Percentiles rank a stretch among this genome's conserved stretches.
Evolutionary conservation across 2,113 vertebrate genomes (phyloP).

Genomic region (Phrynosoma blainvillii): DNA sequence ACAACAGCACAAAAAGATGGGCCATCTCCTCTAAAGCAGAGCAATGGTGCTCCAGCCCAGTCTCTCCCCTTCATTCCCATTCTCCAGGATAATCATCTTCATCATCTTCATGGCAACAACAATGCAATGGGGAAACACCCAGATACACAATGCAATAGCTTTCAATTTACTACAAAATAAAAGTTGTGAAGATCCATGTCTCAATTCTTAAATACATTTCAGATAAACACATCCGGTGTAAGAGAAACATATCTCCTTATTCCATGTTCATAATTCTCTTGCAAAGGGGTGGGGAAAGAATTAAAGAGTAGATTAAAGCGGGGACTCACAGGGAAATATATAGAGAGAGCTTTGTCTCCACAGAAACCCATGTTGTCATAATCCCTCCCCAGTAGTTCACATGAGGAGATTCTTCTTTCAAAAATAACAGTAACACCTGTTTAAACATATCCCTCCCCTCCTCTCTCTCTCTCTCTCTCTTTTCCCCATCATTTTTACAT

Average conservation of each 20-base stretch:
- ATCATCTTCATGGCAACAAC: background rate
- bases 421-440: constrained; percentile 63
- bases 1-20: background rate
- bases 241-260: background rate
- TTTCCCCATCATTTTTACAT: background rate
- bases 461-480: too few species aligned
- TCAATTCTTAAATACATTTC: background rate
- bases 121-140: background rate
- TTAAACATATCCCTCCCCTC: constrained; percentile 37
- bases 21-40: background rate
- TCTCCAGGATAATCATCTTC: background rate
- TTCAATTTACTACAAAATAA: background rate
- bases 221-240: background rate
- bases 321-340: constrained; percentile 26
- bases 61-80: background rate
- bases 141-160: background rate
- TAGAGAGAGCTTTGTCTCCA: constrained; percentile 34
- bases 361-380: constrained; percentile 53
- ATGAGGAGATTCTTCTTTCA: constrained; percentile 16
- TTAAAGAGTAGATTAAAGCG: constrained; percentile 50
- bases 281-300: background rate
- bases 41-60: background rate
- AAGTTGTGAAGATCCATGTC: background rate
- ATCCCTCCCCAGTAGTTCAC: constrained; percentile 58
- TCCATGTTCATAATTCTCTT: background rate